Percentiles rank a stretch among this genome's conserved stretches.
These are phyloP conservation scores for Centropus bengalensis DNA, from an alignment of 2,113 vertebrate species.

Conservation along the genomic window DNA sequence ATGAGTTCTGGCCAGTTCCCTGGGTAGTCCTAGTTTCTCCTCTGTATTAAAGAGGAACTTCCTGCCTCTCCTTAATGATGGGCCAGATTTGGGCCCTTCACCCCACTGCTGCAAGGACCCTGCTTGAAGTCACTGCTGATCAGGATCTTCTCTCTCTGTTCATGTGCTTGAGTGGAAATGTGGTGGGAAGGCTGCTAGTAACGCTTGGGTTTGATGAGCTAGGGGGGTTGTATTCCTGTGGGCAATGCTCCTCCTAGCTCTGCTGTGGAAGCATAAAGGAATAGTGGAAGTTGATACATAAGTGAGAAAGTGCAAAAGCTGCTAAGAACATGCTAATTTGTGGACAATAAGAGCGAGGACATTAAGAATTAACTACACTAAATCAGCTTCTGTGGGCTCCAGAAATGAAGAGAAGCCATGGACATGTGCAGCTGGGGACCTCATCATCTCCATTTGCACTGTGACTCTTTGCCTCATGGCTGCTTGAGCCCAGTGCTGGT, in stretches of 20 bases:
- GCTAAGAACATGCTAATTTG: background rate
- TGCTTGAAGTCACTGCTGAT: background rate
- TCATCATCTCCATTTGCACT: background rate
- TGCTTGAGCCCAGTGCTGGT: accelerated
- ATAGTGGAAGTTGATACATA: background rate
- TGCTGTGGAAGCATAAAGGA: background rate
- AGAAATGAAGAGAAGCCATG: background rate
- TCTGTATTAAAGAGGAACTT: constrained; percentile 7
- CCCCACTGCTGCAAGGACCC: background rate
- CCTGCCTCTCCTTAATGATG: background rate
- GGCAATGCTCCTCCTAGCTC: background rate
- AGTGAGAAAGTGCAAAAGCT: background rate
- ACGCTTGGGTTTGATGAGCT: background rate
- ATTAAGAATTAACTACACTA: background rate
- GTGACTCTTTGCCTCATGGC: accelerated
- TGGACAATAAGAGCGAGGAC: background rate
- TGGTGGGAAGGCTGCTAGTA: background rate
- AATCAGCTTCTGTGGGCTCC: background rate
- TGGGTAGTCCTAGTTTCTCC: background rate
- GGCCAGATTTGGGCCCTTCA: background rate
- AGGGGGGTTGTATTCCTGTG: background rate
- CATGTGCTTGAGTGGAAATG: background rate
- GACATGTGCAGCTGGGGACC: accelerated
- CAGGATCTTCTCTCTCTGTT: background rate
- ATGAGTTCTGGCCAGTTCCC: background rate